These are phyloP conservation scores for Diabrotica balteata DNA, from an alignment of 2,888 invertebrate genomes.

Conservation along the genomic window DNA sequence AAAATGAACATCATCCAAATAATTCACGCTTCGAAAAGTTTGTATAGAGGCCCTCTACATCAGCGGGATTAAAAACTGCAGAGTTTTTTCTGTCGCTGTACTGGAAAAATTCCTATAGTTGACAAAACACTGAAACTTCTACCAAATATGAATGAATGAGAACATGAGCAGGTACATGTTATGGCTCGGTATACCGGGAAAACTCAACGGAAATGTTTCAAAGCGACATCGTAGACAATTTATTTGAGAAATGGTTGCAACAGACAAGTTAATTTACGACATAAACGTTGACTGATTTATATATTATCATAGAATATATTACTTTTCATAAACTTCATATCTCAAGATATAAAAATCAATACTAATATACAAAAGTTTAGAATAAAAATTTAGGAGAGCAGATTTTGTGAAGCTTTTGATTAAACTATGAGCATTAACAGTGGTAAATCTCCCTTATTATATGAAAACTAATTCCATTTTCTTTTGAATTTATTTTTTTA, in stretches of 20 bases:
- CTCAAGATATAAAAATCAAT: no score
- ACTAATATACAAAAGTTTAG: no score
- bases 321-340: no score
- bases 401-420: no score
- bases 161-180: slow-evolving; percentile 15
- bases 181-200: slow-evolving; percentile 2
- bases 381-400: no score
- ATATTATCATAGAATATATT: no score
- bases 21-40: slow-evolving; percentile 31
- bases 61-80: slow-evolving; percentile 42
- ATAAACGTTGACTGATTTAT: no score
- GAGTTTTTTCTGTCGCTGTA: slow-evolving; percentile 23
- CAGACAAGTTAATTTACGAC: no score
- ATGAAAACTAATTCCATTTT: no score
- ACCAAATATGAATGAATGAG: slow-evolving; percentile 20
- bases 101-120: slow-evolving; percentile 24
- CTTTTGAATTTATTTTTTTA: no score
- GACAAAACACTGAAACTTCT: slow-evolving; percentile 27
- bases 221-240: slow-evolving; percentile 5
- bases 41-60: slow-evolving; percentile 40
- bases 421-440: no score
- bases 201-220: slow-evolving; percentile 3
- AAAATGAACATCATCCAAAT: slow-evolving; percentile 37
- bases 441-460: no score
- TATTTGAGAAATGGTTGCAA: slow-evolving; percentile 1